These are phyloP conservation scores for Hozukius guyotensis DNA, from an alignment of 2,797 vertebrate genomes.

Conservation along the genomic window DNA sequence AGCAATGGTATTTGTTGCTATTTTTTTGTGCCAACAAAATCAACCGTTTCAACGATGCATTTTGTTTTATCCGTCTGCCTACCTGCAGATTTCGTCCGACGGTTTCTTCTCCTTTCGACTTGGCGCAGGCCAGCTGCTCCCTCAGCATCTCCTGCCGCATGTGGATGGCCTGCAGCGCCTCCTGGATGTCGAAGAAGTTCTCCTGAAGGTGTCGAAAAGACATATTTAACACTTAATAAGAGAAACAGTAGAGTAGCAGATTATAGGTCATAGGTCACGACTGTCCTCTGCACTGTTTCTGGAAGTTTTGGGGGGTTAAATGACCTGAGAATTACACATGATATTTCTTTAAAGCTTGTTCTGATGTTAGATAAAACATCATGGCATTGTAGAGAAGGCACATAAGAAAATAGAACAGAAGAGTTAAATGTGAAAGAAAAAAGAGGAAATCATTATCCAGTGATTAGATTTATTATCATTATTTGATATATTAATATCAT, in stretches of 20 bases:
- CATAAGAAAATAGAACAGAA: neutral
- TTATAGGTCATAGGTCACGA: neutral
- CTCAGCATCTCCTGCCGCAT: slow-evolving; percentile 90
- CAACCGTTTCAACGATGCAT: neutral
- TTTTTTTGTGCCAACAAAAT: neutral
- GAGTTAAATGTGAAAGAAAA: neutral
- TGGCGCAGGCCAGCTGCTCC: slow-evolving; percentile 90
- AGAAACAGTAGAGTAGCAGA: neutral
- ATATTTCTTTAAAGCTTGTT: neutral
- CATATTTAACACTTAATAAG: neutral
- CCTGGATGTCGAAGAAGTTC: slow-evolving; percentile 95
- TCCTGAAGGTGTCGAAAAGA: slow-evolving; percentile 79
- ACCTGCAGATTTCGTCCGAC: slow-evolving; percentile 91
- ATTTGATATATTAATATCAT: neutral
- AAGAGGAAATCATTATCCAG: neutral
- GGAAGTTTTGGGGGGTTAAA: neutral
- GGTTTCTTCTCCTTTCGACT: slow-evolving; percentile 92
- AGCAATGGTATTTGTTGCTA: neutral
- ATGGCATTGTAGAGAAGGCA: neutral
- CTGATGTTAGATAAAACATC: neutral
- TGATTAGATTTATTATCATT: neutral
- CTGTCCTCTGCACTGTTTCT: neutral
- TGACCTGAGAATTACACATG: neutral
- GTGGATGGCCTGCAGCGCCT: slow-evolving; percentile 91
- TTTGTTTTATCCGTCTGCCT: slow-evolving; percentile 6